Evolutionary conservation across 2,888 invertebrate species (phyloP).

Genomic region (Loripinus fragilis): DNA sequence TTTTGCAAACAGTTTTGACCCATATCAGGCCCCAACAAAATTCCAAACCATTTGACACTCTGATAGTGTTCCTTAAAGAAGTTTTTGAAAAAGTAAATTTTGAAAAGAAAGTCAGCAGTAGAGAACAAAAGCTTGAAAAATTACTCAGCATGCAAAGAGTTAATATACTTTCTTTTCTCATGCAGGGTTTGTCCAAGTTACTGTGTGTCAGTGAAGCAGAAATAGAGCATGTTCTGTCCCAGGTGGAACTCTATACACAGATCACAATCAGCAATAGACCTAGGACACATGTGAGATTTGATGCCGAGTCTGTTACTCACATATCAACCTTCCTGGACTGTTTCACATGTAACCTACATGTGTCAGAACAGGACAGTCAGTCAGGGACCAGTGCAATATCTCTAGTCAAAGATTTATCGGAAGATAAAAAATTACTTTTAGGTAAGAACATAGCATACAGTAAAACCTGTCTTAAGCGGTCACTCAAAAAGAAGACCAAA

Average conservation of each 20-base stretch:
- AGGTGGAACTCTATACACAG: slow-evolving; percentile 55
- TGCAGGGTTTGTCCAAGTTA: slow-evolving; percentile 57
- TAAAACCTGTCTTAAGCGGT: no score
- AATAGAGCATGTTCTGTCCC: slow-evolving; percentile 62
- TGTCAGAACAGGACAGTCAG: slow-evolving; percentile 42
- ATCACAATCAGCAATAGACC: slow-evolving; percentile 30
- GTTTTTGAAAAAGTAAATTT: no score
- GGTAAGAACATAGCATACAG: slow-evolving; percentile 63
- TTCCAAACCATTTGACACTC: no score
- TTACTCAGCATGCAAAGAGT: no score
- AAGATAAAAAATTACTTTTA: slow-evolving; percentile 71
- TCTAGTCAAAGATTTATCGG: slow-evolving; percentile 68
- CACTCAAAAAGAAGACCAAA: no score
- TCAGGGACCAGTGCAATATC: slow-evolving; percentile 50
- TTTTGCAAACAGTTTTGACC: no score
- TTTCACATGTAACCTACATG: slow-evolving; percentile 74
- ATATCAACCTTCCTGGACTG: slow-evolving; percentile 76
- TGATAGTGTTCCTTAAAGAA: no score
- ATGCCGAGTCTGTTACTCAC: slow-evolving; percentile 62
- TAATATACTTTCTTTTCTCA: background rate
- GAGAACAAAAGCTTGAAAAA: no score
- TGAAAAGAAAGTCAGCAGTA: no score
- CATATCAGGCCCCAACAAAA: no score
- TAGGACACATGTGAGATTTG: slow-evolving; percentile 62
- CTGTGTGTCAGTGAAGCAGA: slow-evolving; percentile 65